These are phyloP conservation scores for Hyperopisus bebe DNA, from an alignment of 2,113 vertebrate species.

Conservation along the genomic window DNA sequence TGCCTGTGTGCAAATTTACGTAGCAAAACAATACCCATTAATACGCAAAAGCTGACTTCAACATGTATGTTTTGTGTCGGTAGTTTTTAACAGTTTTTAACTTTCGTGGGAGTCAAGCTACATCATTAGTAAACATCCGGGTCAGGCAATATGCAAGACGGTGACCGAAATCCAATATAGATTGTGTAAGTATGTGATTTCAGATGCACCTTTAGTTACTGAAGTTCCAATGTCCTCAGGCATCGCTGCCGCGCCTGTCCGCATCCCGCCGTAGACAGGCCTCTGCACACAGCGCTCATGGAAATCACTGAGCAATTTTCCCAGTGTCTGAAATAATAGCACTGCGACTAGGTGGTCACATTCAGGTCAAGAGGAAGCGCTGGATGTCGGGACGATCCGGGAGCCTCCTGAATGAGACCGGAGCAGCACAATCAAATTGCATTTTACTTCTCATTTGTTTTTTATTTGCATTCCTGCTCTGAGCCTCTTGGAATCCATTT, in stretches of 20 bases:
- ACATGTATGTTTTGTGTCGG: neutral
- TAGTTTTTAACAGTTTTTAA: neutral
- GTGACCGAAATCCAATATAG: neutral
- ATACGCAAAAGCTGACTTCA: neutral
- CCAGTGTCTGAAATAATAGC: conserved; percentile 44
- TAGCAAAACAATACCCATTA: neutral
- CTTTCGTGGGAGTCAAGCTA: neutral
- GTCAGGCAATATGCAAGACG: neutral
- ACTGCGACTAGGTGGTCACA: conserved; percentile 43
- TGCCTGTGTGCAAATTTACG: neutral
- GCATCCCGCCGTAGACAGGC: too few species aligned
- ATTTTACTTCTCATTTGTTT: neutral
- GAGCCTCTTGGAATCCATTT: neutral
- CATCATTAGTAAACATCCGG: neutral
- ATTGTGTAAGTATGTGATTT: neutral
- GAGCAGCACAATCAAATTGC: neutral
- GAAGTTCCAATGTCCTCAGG: neutral
- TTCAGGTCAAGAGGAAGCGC: conserved; percentile 42
- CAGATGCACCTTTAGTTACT: neutral
- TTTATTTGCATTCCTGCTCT: neutral
- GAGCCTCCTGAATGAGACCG: conserved; percentile 13
- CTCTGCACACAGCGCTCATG: conserved; percentile 49
- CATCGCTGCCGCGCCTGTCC: too few species aligned
- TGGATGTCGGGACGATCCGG: conserved; percentile 55
- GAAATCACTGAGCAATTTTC: conserved; percentile 57